These are phyloP conservation scores for Pandemis corylana DNA, from an alignment of 2,888 invertebrate species.

Conservation along the genomic window DNA sequence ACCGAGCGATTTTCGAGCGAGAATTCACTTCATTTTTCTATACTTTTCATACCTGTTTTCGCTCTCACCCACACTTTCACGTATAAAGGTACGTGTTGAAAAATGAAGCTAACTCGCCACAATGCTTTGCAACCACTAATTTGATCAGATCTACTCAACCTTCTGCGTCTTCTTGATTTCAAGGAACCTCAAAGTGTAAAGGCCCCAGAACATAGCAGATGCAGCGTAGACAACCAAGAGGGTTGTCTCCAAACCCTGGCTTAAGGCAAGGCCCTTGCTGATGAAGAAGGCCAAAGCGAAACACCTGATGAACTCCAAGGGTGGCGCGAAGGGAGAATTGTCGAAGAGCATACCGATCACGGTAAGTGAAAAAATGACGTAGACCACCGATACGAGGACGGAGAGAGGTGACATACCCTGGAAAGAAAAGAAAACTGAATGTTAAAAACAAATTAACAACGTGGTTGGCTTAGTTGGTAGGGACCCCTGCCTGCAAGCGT, in stretches of 20 bases:
- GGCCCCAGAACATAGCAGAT: slow-evolving; percentile 87
- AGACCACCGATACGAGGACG: slow-evolving; percentile 84
- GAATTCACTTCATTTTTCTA: too few relatives aligned
- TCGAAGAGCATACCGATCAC: slow-evolving; percentile 90
- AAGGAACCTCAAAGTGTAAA: slow-evolving; percentile 85
- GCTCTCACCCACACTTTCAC: too few relatives aligned
- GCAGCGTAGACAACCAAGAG: slow-evolving; percentile 85
- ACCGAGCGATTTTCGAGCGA: too few relatives aligned
- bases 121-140: too few relatives aligned
- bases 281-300: slow-evolving; percentile 83
- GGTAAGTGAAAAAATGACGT: slow-evolving; percentile 88
- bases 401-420: slow-evolving; percentile 87
- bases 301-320: slow-evolving; percentile 88
- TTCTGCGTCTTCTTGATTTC: slow-evolving; percentile 79
- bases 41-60: too few relatives aligned
- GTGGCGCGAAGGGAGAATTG: slow-evolving; percentile 85
- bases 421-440: slow-evolving; percentile 55
- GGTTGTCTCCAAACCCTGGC: slow-evolving; percentile 68
- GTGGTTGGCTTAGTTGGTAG: too few relatives aligned
- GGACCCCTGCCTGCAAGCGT: too few relatives aligned
- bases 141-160: slow-evolving; percentile 50
- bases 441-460: not conserved
- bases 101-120: too few relatives aligned
- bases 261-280: slow-evolving; percentile 65
- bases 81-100: too few relatives aligned